A percentile compares a stretch with the other conserved stretches of the same genome.
Conservation (phyloP, 2,888 invertebrate species). For the Hyles lineata region DNA sequence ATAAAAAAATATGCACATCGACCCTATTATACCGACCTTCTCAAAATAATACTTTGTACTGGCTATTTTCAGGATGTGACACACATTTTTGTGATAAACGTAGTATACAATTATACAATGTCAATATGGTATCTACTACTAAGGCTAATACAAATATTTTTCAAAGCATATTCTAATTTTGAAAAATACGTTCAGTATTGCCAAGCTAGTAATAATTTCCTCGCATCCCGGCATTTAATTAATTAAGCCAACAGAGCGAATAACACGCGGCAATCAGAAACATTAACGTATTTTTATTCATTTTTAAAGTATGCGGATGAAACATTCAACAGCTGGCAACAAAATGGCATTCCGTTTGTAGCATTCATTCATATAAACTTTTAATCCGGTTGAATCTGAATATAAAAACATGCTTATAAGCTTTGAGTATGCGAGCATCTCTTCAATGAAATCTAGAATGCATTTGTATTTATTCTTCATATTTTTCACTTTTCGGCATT, state of each 20-base stretch:
- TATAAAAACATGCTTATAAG: conserved; percentile 5
- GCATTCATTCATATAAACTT: neutral
- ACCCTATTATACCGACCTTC: no score
- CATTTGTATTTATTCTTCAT: neutral
- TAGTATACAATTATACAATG: no score
- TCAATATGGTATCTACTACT: no score
- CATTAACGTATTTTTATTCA: conserved; percentile 19
- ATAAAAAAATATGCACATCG: no score
- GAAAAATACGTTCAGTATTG: neutral
- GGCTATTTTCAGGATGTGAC: no score
- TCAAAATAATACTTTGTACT: no score
- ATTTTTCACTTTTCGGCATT: no score
- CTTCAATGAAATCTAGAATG: neutral
- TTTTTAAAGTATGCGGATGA: neutral
- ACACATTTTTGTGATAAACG: no score
- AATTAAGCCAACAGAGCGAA: conserved; percentile 5
- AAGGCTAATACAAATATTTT: neutral
- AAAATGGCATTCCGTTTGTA: conserved; percentile 20
- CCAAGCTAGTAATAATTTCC: neutral
- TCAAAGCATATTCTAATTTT: neutral
- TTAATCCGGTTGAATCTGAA: conserved; percentile 17
- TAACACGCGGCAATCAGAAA: conserved; percentile 5
- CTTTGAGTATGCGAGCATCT: neutral
- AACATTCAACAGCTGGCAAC: conserved; percentile 19
- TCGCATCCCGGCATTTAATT: neutral